phyloP scores from a whole-genome alignment of 2,797 vertebrate species.

The Oophaga sylvatica region DNA sequence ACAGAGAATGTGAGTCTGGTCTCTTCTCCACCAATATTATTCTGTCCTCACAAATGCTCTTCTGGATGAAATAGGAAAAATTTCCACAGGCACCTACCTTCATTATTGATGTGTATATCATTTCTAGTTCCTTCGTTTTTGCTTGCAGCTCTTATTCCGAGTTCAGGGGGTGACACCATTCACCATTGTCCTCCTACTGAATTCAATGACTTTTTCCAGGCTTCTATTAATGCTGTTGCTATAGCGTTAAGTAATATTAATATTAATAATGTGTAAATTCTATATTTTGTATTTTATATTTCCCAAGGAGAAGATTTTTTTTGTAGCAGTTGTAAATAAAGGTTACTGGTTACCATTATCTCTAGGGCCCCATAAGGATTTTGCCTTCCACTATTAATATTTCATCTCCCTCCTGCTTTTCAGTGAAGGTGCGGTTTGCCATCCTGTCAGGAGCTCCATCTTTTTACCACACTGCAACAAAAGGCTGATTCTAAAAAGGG shows the following conservation, averaged over 20 bases:
- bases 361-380: conserved; percentile 19
- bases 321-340: not conserved
- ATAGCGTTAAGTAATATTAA: not conserved
- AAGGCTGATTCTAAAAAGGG: not conserved
- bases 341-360: not conserved
- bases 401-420: conserved; percentile 12
- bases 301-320: not conserved
- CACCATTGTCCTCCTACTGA: not conserved
- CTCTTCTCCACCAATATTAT: no score
- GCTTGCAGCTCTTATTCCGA: no score
- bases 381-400: conserved; percentile 38
- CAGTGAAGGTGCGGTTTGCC: not conserved
- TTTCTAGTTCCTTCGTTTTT: no score
- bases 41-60: no score
- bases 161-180: not conserved
- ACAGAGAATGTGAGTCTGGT: no score
- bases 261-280: not conserved
- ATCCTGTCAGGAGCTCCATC: not conserved
- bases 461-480: conserved; percentile 7
- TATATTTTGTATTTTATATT: not conserved
- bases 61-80: no score
- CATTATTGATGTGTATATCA: no score
- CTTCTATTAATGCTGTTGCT: not conserved
- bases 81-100: no score
- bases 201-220: not conserved